Evolutionary conservation across 2,113 vertebrate genomes (phyloP).

Genomic region (Deroptyus accipitrinus): DNA sequence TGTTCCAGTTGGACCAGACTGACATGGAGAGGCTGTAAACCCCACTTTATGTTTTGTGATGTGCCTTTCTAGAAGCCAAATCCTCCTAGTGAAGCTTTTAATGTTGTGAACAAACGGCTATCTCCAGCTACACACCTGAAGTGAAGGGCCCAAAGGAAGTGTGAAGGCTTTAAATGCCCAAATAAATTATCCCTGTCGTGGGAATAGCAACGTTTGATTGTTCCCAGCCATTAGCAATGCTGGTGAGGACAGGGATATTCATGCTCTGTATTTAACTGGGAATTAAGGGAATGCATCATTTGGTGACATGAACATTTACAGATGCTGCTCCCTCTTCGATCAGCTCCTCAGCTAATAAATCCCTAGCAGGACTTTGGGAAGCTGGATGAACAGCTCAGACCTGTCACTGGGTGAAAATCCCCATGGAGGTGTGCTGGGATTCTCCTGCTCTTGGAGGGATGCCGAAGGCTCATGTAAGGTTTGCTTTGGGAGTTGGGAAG

Average conservation of each 20-base stretch:
- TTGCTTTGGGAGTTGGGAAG: not conserved
- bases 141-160: not conserved
- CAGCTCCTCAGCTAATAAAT: not conserved
- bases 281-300: conserved; percentile 25
- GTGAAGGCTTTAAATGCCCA: not conserved
- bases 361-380: not conserved
- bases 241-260: not conserved
- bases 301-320: not conserved
- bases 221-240: not conserved
- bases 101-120: not conserved
- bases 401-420: not conserved
- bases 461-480: not conserved
- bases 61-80: not conserved
- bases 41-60: too few species aligned
- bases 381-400: not conserved
- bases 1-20: not conserved
- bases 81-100: not conserved
- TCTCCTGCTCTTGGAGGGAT: not conserved
- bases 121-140: not conserved
- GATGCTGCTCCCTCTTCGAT: not conserved
- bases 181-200: not conserved
- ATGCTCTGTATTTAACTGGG: not conserved
- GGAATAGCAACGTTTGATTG: not conserved
- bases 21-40: not conserved
- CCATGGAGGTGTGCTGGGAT: not conserved